A percentile compares a stretch with the other conserved stretches of the same genome.
phyloP scores from a whole-genome alignment of 2,113 vertebrate genomes.

The Trachemys scripta region DNA sequence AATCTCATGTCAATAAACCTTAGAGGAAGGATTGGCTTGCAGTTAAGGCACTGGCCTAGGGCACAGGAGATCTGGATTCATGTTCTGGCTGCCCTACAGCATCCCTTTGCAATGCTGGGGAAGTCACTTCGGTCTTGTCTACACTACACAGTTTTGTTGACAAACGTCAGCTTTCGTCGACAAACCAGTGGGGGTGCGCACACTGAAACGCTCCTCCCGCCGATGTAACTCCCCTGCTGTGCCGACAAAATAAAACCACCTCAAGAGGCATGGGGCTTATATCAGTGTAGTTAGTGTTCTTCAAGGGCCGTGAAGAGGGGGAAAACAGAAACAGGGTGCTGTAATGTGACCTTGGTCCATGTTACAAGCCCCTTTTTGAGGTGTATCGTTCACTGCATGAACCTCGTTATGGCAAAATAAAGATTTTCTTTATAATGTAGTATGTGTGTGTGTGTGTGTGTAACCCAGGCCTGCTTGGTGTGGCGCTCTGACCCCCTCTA shows the following conservation, averaged over 20 bases:
- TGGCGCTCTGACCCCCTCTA: no score
- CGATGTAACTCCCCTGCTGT: no score
- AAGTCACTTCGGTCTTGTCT: not conserved
- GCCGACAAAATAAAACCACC: no score
- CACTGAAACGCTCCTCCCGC: no score
- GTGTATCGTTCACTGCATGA: not conserved
- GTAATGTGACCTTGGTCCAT: not conserved
- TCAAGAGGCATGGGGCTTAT: no score
- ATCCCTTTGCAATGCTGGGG: not conserved
- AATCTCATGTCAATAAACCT: not conserved
- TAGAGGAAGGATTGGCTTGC: not conserved
- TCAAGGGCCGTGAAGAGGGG: no score
- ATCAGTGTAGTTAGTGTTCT: no score
- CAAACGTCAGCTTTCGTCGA: no score
- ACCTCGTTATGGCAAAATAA: fast-evolving
- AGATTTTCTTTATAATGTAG: not conserved
- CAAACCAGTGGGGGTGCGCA: no score
- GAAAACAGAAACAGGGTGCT: no score
- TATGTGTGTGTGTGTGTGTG: fast-evolving
- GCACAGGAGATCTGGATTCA: not conserved
- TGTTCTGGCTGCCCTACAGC: not conserved
- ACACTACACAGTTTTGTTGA: no score
- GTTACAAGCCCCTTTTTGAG: not conserved
- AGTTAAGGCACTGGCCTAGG: not conserved
- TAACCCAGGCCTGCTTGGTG: no score